phyloP scores from a whole-genome alignment of 2,888 invertebrate species.

The Drosophila kambysellisi region DNA sequence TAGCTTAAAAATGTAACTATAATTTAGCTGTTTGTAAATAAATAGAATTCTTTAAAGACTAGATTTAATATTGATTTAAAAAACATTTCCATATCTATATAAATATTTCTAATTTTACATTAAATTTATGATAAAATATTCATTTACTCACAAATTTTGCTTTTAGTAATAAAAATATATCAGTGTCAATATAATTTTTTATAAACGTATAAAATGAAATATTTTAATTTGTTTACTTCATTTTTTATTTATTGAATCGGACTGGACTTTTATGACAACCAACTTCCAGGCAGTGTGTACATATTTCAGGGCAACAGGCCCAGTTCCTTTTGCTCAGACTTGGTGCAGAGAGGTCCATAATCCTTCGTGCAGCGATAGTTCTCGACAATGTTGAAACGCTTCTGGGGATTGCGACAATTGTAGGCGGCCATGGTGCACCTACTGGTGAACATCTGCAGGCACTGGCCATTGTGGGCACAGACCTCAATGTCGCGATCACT shows the following conservation, averaged over 20 bases:
- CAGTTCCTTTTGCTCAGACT: constrained; percentile 54
- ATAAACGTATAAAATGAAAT: neutral
- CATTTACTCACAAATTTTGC: neutral
- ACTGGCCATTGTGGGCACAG: constrained; percentile 77
- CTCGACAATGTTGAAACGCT: constrained; percentile 64
- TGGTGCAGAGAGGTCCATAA: constrained; percentile 55
- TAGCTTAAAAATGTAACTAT: fast-evolving
- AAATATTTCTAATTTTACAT: neutral
- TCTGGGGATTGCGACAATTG: constrained; percentile 77
- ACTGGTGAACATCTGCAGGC: constrained; percentile 70
- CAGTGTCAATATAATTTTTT: neutral
- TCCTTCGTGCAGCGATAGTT: constrained; percentile 64
- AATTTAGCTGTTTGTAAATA: neutral
- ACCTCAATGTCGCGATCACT: constrained; percentile 54
- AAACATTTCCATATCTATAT: neutral
- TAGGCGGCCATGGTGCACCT: constrained; percentile 72
- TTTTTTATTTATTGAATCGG: neutral
- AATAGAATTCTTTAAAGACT: neutral
- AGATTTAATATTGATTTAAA: neutral
- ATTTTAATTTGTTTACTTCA: neutral
- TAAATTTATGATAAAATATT: neutral
- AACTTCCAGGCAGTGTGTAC: constrained; percentile 10
- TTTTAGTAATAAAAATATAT: neutral
- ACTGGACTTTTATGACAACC: neutral
- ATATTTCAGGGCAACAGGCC: constrained; percentile 19